phyloP scores from a whole-genome alignment of 2,888 invertebrate genomes.

The Drosophila mulleri region DNA sequence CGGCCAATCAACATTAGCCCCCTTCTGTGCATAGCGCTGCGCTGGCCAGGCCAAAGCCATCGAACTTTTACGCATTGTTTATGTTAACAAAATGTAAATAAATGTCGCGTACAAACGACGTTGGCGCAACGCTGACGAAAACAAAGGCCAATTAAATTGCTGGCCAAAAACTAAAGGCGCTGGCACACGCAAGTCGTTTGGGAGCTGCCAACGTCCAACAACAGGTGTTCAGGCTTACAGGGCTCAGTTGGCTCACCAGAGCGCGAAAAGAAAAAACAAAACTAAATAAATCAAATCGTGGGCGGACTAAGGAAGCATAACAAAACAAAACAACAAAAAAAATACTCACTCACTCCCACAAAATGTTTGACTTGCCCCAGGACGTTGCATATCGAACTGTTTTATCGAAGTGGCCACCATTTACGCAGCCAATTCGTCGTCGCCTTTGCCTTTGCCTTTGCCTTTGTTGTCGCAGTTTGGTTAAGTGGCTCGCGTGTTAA shows the following conservation, averaged over 20 bases:
- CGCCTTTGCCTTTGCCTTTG: constrained; percentile 26
- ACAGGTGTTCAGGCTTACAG: constrained; percentile 76
- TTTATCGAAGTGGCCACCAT: constrained; percentile 71
- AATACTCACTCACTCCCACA: not conserved
- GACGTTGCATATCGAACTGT: constrained; percentile 70
- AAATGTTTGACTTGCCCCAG: constrained; percentile 21
- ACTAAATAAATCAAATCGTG: constrained; percentile 71
- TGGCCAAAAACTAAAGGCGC: constrained; percentile 58
- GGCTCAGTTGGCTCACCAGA: constrained; percentile 52
- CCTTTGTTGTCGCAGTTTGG: constrained; percentile 64
- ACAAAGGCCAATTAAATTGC: constrained; percentile 80
- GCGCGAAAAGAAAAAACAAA: constrained; percentile 10
- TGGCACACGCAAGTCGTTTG: constrained; percentile 64
- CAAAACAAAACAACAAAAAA: constrained; percentile 19
- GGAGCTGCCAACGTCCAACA: constrained; percentile 38
- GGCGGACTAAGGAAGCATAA: constrained; percentile 61
- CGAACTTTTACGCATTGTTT: constrained; percentile 82
- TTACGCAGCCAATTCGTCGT: constrained; percentile 66
- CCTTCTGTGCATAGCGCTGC: not conserved
- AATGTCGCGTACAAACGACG: constrained; percentile 77
- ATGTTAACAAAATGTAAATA: constrained; percentile 81
- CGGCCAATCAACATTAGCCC: constrained; percentile 69
- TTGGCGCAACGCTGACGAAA: constrained; percentile 66
- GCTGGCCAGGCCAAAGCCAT: constrained; percentile 58
- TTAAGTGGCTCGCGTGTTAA: constrained; percentile 81